These are phyloP conservation scores for Channallabes apus DNA, from an alignment of 2,797 vertebrate genomes.

Conservation along the genomic window DNA sequence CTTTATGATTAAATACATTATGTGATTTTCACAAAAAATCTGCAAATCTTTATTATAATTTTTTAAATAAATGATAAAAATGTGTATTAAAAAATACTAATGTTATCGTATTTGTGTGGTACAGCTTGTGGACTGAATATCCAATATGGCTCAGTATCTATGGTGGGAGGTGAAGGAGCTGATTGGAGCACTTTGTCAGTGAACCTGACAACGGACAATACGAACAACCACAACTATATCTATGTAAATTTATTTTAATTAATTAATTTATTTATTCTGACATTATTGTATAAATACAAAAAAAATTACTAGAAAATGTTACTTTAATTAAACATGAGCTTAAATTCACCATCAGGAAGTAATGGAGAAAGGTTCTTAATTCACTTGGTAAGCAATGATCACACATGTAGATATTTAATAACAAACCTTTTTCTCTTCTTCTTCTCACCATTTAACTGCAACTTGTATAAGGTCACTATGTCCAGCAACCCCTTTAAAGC, in stretches of 20 bases:
- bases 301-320: not conserved
- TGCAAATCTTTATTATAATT: not conserved
- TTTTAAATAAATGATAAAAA: not conserved
- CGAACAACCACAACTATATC: conserved; percentile 59
- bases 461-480: conserved; percentile 62
- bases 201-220: fast-evolving
- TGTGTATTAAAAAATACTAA: not conserved
- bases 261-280: not conserved
- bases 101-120: conserved; percentile 31
- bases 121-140: conserved; percentile 66
- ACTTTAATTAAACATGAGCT: too few relatives aligned
- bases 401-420: not conserved
- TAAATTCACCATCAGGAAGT: too few relatives aligned
- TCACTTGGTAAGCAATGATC: not conserved
- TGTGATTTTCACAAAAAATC: not conserved
- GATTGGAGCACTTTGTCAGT: conserved; percentile 62
- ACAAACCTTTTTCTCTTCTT: not conserved
- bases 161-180: conserved; percentile 44
- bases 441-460: not conserved
- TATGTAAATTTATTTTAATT: conserved; percentile 48
- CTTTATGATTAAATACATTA: not conserved
- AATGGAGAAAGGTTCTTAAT: not conserved
- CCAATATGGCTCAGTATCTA: conserved; percentile 17
- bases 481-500: conserved; percentile 59
- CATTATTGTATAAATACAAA: not conserved